phyloP scores from a whole-genome alignment of 2,113 vertebrate species.

The Pseudonaja textilis region DNA sequence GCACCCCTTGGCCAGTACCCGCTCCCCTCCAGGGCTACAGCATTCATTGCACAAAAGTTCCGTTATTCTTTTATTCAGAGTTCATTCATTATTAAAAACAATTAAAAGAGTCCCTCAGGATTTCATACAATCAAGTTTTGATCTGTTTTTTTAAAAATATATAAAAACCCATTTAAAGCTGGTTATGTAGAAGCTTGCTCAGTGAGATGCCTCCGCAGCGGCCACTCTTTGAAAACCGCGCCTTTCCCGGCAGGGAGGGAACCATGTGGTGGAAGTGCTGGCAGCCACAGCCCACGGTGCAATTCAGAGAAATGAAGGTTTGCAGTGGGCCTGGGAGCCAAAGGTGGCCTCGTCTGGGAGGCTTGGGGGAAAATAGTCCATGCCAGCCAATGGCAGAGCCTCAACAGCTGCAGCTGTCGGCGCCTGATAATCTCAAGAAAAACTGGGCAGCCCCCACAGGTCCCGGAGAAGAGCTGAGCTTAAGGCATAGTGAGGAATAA shows the following conservation, averaged over 20 bases:
- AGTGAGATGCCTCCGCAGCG: not conserved
- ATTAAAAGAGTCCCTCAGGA: not conserved
- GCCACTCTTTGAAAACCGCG: not conserved
- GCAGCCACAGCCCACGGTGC: not conserved
- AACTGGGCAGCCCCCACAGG: not conserved
- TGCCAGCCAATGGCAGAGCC: not conserved
- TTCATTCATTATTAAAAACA: not conserved
- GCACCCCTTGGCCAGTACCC: too few relatives aligned
- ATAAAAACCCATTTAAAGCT: conserved; percentile 3
- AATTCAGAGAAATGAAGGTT: not conserved
- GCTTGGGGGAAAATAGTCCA: not conserved
- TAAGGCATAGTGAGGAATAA: not conserved
- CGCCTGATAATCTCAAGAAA: not conserved
- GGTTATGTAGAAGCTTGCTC: not conserved
- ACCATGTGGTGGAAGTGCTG: not conserved
- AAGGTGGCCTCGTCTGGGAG: not conserved
- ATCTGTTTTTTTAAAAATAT: conserved; percentile 10
- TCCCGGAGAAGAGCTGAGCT: not conserved
- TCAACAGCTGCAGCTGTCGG: not conserved
- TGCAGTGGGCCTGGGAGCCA: not conserved
- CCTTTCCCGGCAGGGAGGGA: not conserved
- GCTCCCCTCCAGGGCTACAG: too few relatives aligned
- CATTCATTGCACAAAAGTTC: not conserved
- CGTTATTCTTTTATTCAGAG: conserved; percentile 2
- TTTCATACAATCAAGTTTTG: conserved; percentile 19